Base-by-base conservation (phyloP, 2,113 vertebrate genomes). In the Scopus umbretta region DNA sequence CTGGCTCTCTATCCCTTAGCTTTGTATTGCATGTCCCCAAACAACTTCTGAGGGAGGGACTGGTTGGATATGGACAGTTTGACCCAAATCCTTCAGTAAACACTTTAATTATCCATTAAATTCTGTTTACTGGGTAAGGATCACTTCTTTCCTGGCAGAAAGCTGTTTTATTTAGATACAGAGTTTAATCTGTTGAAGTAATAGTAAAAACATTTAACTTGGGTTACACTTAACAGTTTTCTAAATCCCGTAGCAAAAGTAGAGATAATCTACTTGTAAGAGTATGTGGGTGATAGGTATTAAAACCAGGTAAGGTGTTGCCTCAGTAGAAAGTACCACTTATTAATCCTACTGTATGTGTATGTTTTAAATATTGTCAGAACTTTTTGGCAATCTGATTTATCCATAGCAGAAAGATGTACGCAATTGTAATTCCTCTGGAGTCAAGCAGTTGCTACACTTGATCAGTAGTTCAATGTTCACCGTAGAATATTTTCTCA, bases 391-490 rank as follows among this genome's bases (percentile, higher is more conserved):
- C 97, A 98, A 97, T 97, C 96, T 68, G 53, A 71, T 92, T 98
- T 97, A 94, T 97, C 97, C 97, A 89, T 94, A 92, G 80, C 79
- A 97, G 95, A 92, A 84, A 94, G 97, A 96, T 90, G 90, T 98
- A 98, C 98, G 97, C 97, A 97, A 98, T 97, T 97, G 96, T 97
- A 90, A 98, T 98, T 98, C 67, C n/a, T 98, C 94, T 97, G 95
- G 93, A 97, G 95, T 92, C 5, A 32, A 78, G 90, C 94, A 92
- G 91, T 81, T 94, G 82, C 93, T 93, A 85, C 49, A 88, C 89
- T 98, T 98, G 96, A 98, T 98, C 97, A 98, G 96, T 97, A 94
- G 95, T 96, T 97, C 96, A 92, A 80, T 92, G 93, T 95, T 79
- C 26, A 92, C 56, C 96, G 93, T 65, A 59, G 97, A 97, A 91